Evolutionary conservation across 2,888 invertebrate genomes (phyloP).

Genomic region (Sympetrum striolatum): DNA sequence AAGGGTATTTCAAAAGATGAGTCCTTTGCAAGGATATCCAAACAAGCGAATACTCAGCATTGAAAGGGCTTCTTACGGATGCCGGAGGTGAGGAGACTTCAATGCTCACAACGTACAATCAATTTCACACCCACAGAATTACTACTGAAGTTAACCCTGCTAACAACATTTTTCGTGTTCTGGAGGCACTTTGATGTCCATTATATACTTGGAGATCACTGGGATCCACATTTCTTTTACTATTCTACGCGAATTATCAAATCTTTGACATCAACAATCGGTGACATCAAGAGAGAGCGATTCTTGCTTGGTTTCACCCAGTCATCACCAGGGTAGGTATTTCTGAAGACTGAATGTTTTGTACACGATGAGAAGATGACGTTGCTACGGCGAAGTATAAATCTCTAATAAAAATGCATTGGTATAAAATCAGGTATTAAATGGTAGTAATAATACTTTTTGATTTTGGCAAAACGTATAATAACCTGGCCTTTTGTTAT

Average conservation of each 20-base stretch:
- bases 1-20: background rate
- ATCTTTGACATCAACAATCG: background rate
- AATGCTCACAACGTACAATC: background rate
- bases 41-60: background rate
- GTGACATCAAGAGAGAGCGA: background rate
- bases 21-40: background rate
- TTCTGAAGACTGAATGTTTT: background rate
- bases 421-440: conserved; percentile 36
- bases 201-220: background rate
- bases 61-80: background rate
- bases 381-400: conserved; percentile 30
- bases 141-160: background rate
- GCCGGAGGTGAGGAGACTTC: background rate
- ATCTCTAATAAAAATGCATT: conserved; percentile 37
- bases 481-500: conserved; percentile 38
- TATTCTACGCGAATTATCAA: background rate
- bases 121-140: background rate
- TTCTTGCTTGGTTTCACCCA: background rate
- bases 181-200: background rate
- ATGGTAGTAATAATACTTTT: conserved; percentile 28
- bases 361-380: conserved; percentile 29
- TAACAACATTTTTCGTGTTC: background rate
- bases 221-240: background rate
- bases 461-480: conserved; percentile 43
- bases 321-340: background rate